Evolutionary conservation across 2,797 vertebrate genomes (phyloP).

Genomic region (Diglossa cyanea): DNA sequence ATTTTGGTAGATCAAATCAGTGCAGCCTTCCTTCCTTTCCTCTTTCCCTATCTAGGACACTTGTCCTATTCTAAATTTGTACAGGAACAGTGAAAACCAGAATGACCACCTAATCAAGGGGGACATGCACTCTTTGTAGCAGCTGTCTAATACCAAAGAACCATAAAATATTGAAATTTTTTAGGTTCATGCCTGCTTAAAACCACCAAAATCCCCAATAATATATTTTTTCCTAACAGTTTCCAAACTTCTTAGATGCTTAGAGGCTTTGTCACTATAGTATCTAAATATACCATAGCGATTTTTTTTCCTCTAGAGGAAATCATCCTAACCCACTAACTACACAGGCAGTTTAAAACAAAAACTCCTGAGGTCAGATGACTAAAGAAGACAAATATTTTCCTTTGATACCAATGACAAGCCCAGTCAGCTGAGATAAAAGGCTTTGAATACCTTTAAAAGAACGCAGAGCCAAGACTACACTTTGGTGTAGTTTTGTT

Average conservation of each 20-base stretch:
- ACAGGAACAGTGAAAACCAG: background rate
- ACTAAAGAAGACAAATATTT: slow-evolving; percentile 48
- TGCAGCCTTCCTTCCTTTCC: background rate
- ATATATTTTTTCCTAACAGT: background rate
- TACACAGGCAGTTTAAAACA: background rate
- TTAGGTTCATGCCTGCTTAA: background rate
- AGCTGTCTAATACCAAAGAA: background rate
- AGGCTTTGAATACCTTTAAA: background rate
- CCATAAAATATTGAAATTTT: background rate
- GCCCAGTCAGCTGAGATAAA: background rate
- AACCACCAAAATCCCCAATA: background rate
- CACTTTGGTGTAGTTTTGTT: background rate
- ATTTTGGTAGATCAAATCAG: background rate
- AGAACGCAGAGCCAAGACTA: background rate
- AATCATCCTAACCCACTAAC: background rate
- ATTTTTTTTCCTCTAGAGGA: background rate
- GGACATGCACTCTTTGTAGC: background rate
- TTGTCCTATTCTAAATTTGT: background rate
- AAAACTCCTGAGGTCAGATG: slow-evolving; percentile 21
- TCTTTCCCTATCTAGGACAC: background rate
- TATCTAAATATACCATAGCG: background rate
- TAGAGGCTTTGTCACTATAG: background rate
- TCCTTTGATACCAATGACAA: slow-evolving; percentile 21
- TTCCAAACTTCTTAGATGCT: background rate
- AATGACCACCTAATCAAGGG: background rate